Evolutionary conservation across 1,140 invertebrate species (phyloP), one percentile per base, ranked within the genome.

Genomic region (Subanguina moxae): DNA sequence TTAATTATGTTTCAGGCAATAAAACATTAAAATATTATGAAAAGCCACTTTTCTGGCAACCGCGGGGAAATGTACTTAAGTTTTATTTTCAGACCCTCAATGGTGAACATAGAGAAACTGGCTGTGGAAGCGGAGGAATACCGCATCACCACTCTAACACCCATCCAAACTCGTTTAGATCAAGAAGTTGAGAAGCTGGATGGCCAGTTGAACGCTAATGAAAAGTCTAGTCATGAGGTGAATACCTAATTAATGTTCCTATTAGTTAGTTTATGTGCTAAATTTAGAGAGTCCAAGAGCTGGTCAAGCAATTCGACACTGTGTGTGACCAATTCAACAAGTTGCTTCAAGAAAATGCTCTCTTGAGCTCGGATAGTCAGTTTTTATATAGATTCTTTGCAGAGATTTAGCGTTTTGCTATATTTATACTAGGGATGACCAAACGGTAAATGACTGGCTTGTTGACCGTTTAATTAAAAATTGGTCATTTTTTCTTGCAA

Each of bases 101-200:
- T 73, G 30, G 38, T 71, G 0, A 74, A 77, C 61, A 42, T 74
- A n/a, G 75, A 77, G 25, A 72, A 58, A 43, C 32, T 74, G 46
- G 52, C 62, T n/a, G 57, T 21, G 30, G 70, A 74, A 45, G 52
- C 52, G n/a, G 48, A 52, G 17, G 48, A 52, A 25, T 5, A 52
- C 48, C n/a, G 48, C 3, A 52, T 8, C 23, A 52, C n/a, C 15
- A 52, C 48, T 7, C 23, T 52, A 15, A 5, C 8, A 19, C n/a
- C 48, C n/a, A 25, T 59, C 56, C 62, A 28, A 64, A 64, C 57
- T 7, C 32, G 62, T 8, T 11, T 64, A 28, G 42, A 56, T 5
- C 62, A 64, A 23, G 62, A 64, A 64, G 57, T 61, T 5, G n/a
- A 61, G 3, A 43, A 30, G 58, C 28, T 43, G 58, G 58, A 21